Conservation (phyloP, 2,888 invertebrate genomes). For the Drepanosiphum platanoidis region DNA sequence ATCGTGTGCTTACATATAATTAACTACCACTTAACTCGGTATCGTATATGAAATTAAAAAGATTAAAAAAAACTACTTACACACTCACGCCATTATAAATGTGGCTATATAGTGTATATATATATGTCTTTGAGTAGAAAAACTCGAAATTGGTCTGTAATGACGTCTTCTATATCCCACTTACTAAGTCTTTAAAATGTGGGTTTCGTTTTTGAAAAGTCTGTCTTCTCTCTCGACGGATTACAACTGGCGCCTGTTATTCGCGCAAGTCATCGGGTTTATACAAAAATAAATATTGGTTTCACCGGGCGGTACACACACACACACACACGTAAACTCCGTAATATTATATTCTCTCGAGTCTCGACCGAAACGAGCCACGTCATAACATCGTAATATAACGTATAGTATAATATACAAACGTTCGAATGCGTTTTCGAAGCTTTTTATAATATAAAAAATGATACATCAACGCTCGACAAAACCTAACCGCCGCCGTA, state of each 20-base stretch:
- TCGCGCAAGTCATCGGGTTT: conserved; percentile 60
- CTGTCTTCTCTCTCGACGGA: conserved; percentile 23
- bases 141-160: conserved; percentile 31
- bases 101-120: no score
- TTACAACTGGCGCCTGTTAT: conserved; percentile 55
- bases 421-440: not conserved
- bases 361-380: not conserved
- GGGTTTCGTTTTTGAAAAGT: conserved; percentile 36
- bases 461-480: not conserved
- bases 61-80: conserved; percentile 21
- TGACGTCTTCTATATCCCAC: conserved; percentile 21
- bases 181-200: not conserved
- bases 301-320: not conserved
- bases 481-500: no score
- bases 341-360: not conserved
- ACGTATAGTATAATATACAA: not conserved
- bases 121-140: not conserved
- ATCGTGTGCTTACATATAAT: not conserved
- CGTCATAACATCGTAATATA: conserved; percentile 6
- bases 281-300: conserved; percentile 57
- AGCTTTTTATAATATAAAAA: not conserved
- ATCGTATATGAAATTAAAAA: conserved; percentile 25
- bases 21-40: conserved; percentile 12
- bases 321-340: not conserved
- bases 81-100: conserved; percentile 4